These are phyloP conservation scores for Amblyopsis rosae DNA, from an alignment of 2,113 vertebrate genomes.

Conservation along the genomic window DNA sequence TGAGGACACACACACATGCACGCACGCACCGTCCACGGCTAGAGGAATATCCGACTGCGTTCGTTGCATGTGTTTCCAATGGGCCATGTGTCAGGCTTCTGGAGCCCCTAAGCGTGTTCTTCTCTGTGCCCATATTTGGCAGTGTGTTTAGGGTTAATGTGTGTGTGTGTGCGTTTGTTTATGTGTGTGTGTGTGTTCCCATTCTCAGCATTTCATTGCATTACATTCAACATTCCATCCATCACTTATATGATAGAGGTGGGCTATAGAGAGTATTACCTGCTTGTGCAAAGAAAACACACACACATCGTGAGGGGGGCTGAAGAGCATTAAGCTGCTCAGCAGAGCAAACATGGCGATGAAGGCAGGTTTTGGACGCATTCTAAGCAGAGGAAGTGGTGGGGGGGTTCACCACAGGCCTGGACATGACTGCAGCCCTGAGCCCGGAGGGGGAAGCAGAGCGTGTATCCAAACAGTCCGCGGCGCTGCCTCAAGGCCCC, in stretches of 20 bases:
- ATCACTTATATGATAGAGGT: slow-evolving; percentile 37
- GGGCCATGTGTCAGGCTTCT: not conserved
- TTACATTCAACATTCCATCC: slow-evolving; percentile 45
- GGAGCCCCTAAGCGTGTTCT: slow-evolving; percentile 41
- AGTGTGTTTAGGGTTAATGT: not conserved
- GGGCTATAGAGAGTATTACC: slow-evolving; percentile 55
- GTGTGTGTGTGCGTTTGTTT: slow-evolving; percentile 28
- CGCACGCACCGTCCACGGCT: slow-evolving; percentile 14
- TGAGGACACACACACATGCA: slow-evolving; percentile 31
- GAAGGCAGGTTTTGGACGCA: slow-evolving; percentile 61
- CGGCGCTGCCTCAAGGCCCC: slow-evolving; percentile 67
- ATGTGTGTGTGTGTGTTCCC: slow-evolving; percentile 30
- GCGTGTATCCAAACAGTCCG: slow-evolving; percentile 58
- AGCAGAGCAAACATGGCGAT: slow-evolving; percentile 68
- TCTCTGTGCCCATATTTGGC: slow-evolving; percentile 27
- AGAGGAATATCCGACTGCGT: not conserved
- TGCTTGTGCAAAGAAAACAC: slow-evolving; percentile 43
- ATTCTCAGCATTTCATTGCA: slow-evolving; percentile 24
- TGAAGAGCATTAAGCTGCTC: slow-evolving; percentile 65
- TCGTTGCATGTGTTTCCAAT: slow-evolving; percentile 10
- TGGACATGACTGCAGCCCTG: slow-evolving; percentile 53
- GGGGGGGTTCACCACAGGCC: slow-evolving; percentile 68
- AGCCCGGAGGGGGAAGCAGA: not conserved
- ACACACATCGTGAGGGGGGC: slow-evolving; percentile 50
- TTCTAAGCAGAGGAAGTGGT: slow-evolving; percentile 62